Evolutionary conservation across 1,140 invertebrate genomes (phyloP).

Genomic region (Lepidurus arcticus): DNA sequence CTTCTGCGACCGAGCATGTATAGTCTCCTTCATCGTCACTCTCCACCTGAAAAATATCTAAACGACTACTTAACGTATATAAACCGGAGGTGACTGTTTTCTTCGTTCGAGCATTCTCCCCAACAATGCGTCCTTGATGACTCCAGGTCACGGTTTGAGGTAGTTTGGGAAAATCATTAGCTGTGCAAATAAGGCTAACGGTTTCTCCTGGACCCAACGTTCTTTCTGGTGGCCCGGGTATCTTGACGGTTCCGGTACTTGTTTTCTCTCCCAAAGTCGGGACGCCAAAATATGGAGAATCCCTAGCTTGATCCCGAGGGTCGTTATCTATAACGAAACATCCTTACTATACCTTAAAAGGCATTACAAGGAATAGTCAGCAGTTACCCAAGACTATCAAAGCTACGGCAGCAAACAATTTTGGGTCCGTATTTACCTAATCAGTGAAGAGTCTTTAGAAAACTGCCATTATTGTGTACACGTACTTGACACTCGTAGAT

Average conservation of each 20-base stretch:
- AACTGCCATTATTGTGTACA: neutral
- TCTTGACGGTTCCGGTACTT: neutral
- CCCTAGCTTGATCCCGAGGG: neutral
- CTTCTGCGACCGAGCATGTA: neutral
- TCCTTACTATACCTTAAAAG: no score
- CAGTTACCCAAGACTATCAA: constrained; percentile 31
- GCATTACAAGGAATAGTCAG: no score
- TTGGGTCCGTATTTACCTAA: constrained; percentile 30
- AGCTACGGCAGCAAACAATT: constrained; percentile 24
- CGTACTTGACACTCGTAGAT: constrained; percentile 33
- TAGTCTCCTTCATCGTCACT: neutral
- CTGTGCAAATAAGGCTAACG: neutral
- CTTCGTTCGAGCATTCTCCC: neutral
- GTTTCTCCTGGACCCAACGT: neutral
- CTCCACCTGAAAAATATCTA: neutral
- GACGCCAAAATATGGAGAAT: neutral
- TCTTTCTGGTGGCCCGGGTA: neutral
- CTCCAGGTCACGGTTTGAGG: neutral
- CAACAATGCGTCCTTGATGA: neutral
- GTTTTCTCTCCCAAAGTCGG: neutral
- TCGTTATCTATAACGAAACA: neutral
- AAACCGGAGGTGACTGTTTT: constrained; percentile 1
- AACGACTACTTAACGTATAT: constrained; percentile 9
- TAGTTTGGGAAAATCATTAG: neutral
- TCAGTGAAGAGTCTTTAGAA: neutral